Conservation (phyloP, 2,888 invertebrate genomes). For the Zhuqinia jingwanae region DNA sequence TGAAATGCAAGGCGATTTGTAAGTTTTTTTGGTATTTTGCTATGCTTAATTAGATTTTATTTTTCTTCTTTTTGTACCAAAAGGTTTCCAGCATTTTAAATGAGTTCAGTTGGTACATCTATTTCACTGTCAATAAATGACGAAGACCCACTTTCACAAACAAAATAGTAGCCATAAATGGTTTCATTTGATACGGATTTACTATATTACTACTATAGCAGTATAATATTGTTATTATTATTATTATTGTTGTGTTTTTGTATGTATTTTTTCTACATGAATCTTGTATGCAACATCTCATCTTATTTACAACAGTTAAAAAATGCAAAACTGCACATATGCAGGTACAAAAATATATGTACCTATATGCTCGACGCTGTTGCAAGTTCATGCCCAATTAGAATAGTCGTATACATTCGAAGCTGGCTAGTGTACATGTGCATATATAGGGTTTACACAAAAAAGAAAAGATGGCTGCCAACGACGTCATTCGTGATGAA, state of each 20-base stretch:
- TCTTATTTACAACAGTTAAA: too few relatives aligned
- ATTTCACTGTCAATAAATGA: constrained; percentile 10
- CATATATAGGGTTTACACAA: too few relatives aligned
- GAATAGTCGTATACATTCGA: constrained; percentile 42
- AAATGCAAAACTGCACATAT: too few relatives aligned
- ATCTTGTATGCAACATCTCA: too few relatives aligned
- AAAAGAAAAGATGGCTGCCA: background rate
- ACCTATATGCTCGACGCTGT: background rate
- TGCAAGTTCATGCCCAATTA: constrained; percentile 59
- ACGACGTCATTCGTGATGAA: constrained; percentile 48
- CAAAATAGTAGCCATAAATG: too few relatives aligned
- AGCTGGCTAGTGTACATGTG: too few relatives aligned
- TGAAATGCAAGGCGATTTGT: background rate
- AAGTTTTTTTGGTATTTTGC: background rate
- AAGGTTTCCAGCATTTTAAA: constrained; percentile 30
- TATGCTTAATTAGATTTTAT: background rate
- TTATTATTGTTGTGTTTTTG: too few relatives aligned
- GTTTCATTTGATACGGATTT: background rate
- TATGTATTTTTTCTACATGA: too few relatives aligned
- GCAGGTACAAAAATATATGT: background rate
- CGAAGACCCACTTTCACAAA: constrained; percentile 35
- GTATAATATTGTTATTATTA: background rate
- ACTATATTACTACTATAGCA: background rate
- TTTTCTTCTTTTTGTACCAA: too few relatives aligned
- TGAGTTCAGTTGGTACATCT: constrained; percentile 31